Base-by-base conservation (phyloP, 2,888 invertebrate species). In the Trypoxylon attenuatum region DNA sequence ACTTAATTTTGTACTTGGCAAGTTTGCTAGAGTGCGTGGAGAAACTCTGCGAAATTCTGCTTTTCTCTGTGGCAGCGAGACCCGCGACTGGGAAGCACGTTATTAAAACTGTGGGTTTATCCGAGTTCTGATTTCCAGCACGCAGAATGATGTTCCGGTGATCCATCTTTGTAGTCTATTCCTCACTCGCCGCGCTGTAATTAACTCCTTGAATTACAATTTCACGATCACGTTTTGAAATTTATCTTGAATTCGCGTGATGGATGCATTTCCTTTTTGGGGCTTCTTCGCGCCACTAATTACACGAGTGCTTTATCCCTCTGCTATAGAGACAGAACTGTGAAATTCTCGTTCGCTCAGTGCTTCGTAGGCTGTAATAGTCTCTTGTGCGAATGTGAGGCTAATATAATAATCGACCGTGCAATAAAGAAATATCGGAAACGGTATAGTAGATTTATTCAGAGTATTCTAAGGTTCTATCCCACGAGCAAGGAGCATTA, bases 171-270 rank as follows among this genome's bases (percentile, higher is more conserved):
- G 50, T 42, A 41, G 25, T 23, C 23, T 53, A 50, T 51, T 51
- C 45, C 16, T 50, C 10, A 16, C 56, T 45, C 15, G 52, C 45
- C 60, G 19, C 33, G 29, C 53, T 29, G 51, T 42, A 66, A 61
- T 57, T 68, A 68, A 54, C 50, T 10, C 10, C 10, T 42, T 39
- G 50, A 42, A 57, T 57, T 46, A 50, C 41, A 42, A 61, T 51
- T 66, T 38, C 29, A 27, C 50, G 33, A 54, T 60, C 58, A 33
- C 42, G 25, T 42, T 58, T 54, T 38, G 46, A 54, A 58, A 50
- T 58, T 67, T 60, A 68, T 65, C 68, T 65, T 10, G 60, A 56
- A 52, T 27, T 4, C 47, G 0, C 27, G 62, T 65, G 68, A 65
- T 68, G 42, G 55, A 68, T 68, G 65, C 33, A n/a, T 52, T 65